Evolutionary conservation across 2,113 vertebrate genomes (phyloP).

Genomic region (Apistogramma diplotaenia): DNA sequence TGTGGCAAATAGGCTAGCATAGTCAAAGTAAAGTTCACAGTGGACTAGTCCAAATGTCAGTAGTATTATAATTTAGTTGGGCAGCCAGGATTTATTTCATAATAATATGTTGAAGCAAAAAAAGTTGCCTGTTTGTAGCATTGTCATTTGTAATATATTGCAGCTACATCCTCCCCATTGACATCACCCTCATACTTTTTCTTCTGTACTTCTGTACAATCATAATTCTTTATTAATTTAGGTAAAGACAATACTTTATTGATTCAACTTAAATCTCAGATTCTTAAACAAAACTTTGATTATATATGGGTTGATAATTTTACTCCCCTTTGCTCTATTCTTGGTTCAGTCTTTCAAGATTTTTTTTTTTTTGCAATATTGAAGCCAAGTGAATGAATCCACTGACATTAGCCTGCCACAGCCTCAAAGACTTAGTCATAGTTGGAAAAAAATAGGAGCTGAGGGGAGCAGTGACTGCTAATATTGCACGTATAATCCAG

Average conservation of each 20-base stretch:
- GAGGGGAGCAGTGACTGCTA: not conserved
- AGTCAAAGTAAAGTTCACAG: too few species aligned
- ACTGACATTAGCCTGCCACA: slow-evolving; percentile 14
- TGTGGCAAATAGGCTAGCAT: too few species aligned
- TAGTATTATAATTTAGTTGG: too few species aligned
- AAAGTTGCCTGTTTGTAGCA: too few species aligned
- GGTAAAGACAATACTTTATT: not conserved
- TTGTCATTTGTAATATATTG: too few species aligned
- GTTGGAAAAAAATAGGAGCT: not conserved
- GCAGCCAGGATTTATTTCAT: too few species aligned
- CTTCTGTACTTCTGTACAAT: not conserved
- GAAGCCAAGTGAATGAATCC: slow-evolving; percentile 14
- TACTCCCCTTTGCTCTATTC: not conserved
- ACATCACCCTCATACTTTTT: not conserved
- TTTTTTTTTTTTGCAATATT: slow-evolving; percentile 12
- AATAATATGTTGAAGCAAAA: too few species aligned
- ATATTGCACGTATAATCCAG: not conserved
- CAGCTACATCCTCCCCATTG: not conserved
- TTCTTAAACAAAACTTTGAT: not conserved
- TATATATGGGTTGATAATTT: not conserved
- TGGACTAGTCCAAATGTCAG: too few species aligned
- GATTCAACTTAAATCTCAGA: not conserved
- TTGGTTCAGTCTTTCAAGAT: not conserved
- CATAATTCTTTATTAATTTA: not conserved
- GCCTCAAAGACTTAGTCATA: slow-evolving; percentile 8